Evolutionary conservation across 2,888 invertebrate species (phyloP).

Genomic region (Actias luna): DNA sequence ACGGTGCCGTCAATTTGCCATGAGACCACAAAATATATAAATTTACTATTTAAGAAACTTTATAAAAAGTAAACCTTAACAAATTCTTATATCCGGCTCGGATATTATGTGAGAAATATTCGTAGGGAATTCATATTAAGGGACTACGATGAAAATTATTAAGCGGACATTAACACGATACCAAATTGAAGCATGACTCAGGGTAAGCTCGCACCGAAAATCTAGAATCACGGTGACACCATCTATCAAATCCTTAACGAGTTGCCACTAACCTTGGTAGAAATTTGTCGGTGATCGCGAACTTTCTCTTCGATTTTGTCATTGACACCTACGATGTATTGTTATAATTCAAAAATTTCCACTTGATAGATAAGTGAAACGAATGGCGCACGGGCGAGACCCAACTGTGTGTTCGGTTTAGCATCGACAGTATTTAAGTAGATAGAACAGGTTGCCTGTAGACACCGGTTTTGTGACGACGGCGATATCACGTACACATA

Average conservation of each 20-base stretch:
- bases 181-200: conserved; percentile 14
- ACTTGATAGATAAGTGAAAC: conserved; percentile 56
- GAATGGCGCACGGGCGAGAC: conserved; percentile 46
- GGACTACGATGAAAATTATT: not conserved
- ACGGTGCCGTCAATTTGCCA: too few species aligned
- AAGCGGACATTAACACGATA: conserved; percentile 9
- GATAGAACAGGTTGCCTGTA: conserved; percentile 8
- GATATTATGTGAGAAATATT: not conserved
- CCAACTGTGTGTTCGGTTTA: conserved; percentile 43
- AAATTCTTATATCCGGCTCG: not conserved
- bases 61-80: not conserved
- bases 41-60: not conserved
- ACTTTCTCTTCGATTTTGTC: conserved; percentile 80
- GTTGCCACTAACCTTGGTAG: conserved; percentile 70
- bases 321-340: conserved; percentile 77
- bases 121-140: not conserved
- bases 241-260: conserved; percentile 19
- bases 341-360: conserved; percentile 54
- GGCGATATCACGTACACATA: conserved; percentile 11
- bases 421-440: conserved; percentile 52
- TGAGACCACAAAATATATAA: too few species aligned
- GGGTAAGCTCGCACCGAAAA: conserved; percentile 15
- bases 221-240: conserved; percentile 16
- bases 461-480: conserved; percentile 39
- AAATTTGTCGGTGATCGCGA: conserved; percentile 79